These are phyloP conservation scores for Habroteleia sp. DNA, from an alignment of 2,888 invertebrate genomes.

Conservation along the genomic window DNA sequence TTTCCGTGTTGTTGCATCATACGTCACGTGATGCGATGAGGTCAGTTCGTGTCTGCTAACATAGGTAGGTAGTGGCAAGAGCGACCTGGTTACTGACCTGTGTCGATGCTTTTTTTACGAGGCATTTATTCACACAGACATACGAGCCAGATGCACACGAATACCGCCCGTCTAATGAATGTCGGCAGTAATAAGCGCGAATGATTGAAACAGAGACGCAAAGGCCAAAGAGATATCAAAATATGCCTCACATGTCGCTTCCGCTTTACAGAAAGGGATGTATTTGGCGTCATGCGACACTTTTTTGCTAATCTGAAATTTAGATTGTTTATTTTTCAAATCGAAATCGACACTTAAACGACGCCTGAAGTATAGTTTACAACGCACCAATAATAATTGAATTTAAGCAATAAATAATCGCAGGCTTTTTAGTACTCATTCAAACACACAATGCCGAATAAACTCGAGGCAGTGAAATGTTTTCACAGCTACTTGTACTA, in stretches of 20 bases:
- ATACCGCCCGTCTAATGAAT: too few species aligned
- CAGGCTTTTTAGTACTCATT: slow-evolving; percentile 27
- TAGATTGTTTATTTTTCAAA: too few species aligned
- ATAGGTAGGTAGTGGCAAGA: slow-evolving; percentile 54
- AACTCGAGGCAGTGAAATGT: slow-evolving; percentile 36
- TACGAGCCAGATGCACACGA: too few species aligned
- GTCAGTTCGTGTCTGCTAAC: slow-evolving; percentile 57
- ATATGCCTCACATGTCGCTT: slow-evolving; percentile 29
- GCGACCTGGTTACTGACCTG: slow-evolving; percentile 69
- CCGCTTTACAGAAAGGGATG: slow-evolving; percentile 3
- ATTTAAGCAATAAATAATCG: slow-evolving; percentile 24
- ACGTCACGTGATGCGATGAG: slow-evolving; percentile 62
- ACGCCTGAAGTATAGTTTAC: too few species aligned
- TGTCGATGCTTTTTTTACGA: slow-evolving; percentile 48
- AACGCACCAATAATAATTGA: slow-evolving; percentile 4
- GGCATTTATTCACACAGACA: slow-evolving; percentile 38
- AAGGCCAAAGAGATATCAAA: slow-evolving; percentile 1
- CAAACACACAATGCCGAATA: slow-evolving; percentile 28
- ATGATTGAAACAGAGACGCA: too few species aligned
- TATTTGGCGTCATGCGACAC: slow-evolving; percentile 8
- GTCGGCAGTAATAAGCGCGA: too few species aligned
- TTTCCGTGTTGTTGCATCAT: slow-evolving; percentile 64
- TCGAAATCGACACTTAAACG: slow-evolving; percentile 14
- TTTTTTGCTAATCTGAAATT: neutral
- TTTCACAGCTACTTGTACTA: slow-evolving; percentile 48